These are phyloP conservation scores for Apteryx mantelli DNA, from an alignment of 2,113 vertebrate species.

Conservation along the genomic window DNA sequence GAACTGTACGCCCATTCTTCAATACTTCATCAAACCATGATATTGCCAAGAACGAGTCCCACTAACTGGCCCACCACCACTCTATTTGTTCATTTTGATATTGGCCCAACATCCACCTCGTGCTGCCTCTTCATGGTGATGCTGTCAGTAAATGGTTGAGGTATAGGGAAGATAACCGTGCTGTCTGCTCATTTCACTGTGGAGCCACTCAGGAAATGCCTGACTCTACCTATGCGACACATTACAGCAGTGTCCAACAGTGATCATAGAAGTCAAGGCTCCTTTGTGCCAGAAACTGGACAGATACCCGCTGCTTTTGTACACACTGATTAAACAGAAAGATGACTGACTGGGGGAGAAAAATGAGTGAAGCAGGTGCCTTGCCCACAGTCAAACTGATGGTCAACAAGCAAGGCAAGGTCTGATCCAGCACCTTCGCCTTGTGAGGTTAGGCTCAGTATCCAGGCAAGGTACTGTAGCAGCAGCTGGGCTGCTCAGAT, in stretches of 20 bases:
- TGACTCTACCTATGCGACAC: rapidly evolving
- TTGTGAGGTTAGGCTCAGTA: not conserved
- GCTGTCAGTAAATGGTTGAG: not conserved
- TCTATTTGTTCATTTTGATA: not conserved
- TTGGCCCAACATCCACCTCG: not conserved
- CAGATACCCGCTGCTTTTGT: not conserved
- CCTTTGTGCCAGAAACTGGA: not conserved
- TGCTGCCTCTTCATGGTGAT: not conserved
- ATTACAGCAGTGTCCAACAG: not conserved
- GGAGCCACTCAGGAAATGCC: not conserved
- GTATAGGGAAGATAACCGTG: not conserved
- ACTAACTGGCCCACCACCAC: not conserved
- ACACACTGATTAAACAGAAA: not conserved
- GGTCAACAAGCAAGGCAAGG: not conserved
- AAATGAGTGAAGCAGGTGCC: not conserved
- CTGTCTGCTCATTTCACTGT: not conserved
- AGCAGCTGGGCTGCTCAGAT: not conserved
- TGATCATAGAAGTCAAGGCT: not conserved
- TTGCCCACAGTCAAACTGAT: not conserved
- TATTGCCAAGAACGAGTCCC: not conserved
- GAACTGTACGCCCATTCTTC: not conserved
- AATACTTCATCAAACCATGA: not conserved
- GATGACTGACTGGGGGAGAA: not conserved
- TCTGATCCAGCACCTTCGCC: not conserved
- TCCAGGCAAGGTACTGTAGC: not conserved